Evolutionary conservation across 2,797 vertebrate genomes (phyloP).

Genomic region (Rhinogobio ventralis): DNA sequence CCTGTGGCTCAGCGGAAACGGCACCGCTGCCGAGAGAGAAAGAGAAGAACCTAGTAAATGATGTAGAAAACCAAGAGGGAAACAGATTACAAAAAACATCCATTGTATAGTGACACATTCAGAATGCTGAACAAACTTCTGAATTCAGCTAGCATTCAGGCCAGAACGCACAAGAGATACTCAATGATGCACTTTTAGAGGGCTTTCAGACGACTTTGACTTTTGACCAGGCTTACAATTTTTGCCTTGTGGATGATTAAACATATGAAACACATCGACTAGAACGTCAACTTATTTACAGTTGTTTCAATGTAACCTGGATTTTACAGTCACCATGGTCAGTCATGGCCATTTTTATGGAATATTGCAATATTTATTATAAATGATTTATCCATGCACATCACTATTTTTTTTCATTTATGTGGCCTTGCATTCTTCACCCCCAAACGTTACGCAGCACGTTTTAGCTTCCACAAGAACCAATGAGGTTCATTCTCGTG

Average conservation of each 20-base stretch:
- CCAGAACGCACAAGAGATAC: not conserved
- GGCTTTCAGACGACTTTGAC: not conserved
- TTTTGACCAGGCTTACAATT: not conserved
- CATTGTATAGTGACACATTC: not conserved
- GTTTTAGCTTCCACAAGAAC: too few relatives aligned
- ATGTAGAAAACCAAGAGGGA: constrained; percentile 26
- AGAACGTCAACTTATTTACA: not conserved
- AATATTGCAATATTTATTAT: not conserved
- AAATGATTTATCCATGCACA: not conserved
- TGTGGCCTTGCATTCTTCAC: not conserved
- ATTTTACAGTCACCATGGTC: not conserved
- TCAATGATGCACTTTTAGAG: not conserved
- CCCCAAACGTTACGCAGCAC: too few relatives aligned
- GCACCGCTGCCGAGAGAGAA: constrained; percentile 74
- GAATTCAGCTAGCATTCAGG: constrained; percentile 10
- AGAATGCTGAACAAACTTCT: not conserved
- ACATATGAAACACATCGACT: not conserved
- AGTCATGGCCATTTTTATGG: not conserved
- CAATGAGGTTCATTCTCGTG: too few relatives aligned
- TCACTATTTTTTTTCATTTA: not conserved
- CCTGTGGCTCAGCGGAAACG: constrained; percentile 85
- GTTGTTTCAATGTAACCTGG: not conserved
- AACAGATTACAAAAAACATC: constrained; percentile 10
- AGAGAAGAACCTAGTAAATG: not conserved
- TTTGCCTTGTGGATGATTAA: not conserved